phyloP scores from a whole-genome alignment of 2,797 vertebrate genomes.

The Coilia nasus region DNA sequence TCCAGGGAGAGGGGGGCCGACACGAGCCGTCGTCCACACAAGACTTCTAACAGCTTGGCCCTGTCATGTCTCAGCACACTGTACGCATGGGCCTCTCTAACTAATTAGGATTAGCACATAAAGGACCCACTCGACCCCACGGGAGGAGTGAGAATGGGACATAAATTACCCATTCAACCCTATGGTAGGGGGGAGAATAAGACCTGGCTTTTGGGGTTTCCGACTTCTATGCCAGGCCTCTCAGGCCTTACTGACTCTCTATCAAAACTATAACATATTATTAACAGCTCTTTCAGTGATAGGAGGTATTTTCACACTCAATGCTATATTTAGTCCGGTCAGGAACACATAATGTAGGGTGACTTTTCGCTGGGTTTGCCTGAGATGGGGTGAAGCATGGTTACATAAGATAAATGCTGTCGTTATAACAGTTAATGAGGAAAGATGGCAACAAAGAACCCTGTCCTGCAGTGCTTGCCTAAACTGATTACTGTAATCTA shows the following conservation, averaged over 20 bases:
- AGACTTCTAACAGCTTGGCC: constrained; percentile 8
- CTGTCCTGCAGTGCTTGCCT: neutral
- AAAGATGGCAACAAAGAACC: neutral
- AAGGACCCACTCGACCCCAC: neutral
- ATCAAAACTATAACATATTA: neutral
- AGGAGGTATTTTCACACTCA: neutral
- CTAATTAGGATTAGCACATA: neutral
- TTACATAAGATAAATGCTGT: constrained; percentile 4
- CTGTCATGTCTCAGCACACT: neutral
- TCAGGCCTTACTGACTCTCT: neutral
- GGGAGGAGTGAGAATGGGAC: neutral
- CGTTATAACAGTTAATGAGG: neutral
- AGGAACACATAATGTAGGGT: neutral
- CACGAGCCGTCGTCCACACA: neutral
- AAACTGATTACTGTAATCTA: neutral
- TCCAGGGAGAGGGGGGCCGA: neutral
- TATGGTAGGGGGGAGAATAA: neutral
- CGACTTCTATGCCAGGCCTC: neutral
- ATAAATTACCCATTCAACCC: neutral
- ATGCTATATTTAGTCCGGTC: neutral
- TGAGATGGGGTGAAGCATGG: neutral
- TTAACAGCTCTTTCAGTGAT: neutral
- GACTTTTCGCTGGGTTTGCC: neutral
- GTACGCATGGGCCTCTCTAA: neutral
- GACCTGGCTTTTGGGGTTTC: neutral